phyloP scores from a whole-genome alignment of 2,797 vertebrate genomes.

The Sorex maritimensis region DNA sequence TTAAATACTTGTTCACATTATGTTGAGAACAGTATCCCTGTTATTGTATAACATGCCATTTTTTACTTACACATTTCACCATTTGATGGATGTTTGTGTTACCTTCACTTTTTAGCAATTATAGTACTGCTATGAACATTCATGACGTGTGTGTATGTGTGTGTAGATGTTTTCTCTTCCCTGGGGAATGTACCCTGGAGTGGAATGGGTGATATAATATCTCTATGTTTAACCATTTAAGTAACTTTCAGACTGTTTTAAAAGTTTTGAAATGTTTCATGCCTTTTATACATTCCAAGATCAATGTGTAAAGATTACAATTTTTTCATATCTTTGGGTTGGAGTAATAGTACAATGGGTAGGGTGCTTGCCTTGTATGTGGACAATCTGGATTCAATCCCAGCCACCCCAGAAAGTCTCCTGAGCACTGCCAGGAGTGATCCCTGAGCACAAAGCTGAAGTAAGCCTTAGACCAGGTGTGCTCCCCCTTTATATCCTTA shows the following conservation, averaged over 20 bases:
- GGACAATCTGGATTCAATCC: too few relatives aligned
- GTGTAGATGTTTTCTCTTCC: background rate
- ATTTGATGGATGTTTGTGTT: background rate
- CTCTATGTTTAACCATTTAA: background rate
- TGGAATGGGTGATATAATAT: background rate
- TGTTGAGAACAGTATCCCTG: too few relatives aligned
- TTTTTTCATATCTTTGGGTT: background rate
- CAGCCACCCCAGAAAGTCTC: too few relatives aligned
- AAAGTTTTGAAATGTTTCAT: background rate
- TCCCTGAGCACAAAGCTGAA: too few relatives aligned
- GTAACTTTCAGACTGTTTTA: background rate
- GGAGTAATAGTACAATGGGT: too few relatives aligned
- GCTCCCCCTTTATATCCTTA: too few relatives aligned
- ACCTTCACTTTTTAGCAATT: background rate
- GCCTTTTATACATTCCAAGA: background rate
- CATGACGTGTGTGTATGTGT: background rate
- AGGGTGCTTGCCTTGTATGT: too few relatives aligned
- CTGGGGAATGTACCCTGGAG: background rate
- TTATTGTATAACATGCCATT: background rate
- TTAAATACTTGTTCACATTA: too few relatives aligned
- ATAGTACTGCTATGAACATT: background rate
- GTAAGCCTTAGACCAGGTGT: too few relatives aligned
- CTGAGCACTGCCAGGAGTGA: too few relatives aligned
- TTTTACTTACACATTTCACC: background rate
- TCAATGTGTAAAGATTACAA: background rate